Base-by-base conservation (phyloP, 2,888 invertebrate species). In the Apodemia hepburni region DNA sequence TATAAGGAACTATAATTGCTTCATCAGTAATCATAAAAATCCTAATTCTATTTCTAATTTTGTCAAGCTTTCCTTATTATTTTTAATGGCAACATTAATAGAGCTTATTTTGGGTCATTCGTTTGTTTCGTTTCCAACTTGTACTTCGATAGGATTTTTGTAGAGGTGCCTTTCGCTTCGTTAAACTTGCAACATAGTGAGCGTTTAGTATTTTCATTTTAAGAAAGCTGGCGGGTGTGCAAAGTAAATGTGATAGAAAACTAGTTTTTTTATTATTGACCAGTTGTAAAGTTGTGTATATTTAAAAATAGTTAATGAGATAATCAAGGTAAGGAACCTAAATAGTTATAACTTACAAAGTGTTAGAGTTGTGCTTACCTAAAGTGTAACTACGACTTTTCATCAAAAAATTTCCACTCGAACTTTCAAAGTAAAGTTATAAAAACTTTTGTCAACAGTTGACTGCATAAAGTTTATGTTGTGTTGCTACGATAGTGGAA, bases 81-180 rank as follows among this genome's bases (percentile, higher is more conserved):
- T 78, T 63, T 42, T 62, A 72, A 71, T 85, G 85, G 92, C 88
- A 91, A 90, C 89, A 87, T 80, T 81, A 69, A 68, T 74, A 73
- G 82, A 92, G 92, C 92, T 92, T 92, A 91, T 92, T 91, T 92
- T 92, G 92, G 90, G 90, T 92, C 91, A 91, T 79, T 91, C 85
- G 85, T 86, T 85, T 86, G 73, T 85, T 80, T 77, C 74, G 77
- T 83, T 85, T 88, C 87, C 83, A 87, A 86, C 87, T 87, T 87
- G 85, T 87, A 85, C 84, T 88, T 87, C 85, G 81, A 81, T 84
- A 82, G 79, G 79, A 79, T 82, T 86, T 85, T 85, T 84, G 80
- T 89, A 84, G 86, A 88, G 87, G 88, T 90, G 91, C 91, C 91
- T 91, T 90, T 91, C 90, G 89, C 91, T 89, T 90, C 89, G 86